Evolutionary conservation across 2,113 vertebrate species (phyloP).

Genomic region (Crocuta crocuta): DNA sequence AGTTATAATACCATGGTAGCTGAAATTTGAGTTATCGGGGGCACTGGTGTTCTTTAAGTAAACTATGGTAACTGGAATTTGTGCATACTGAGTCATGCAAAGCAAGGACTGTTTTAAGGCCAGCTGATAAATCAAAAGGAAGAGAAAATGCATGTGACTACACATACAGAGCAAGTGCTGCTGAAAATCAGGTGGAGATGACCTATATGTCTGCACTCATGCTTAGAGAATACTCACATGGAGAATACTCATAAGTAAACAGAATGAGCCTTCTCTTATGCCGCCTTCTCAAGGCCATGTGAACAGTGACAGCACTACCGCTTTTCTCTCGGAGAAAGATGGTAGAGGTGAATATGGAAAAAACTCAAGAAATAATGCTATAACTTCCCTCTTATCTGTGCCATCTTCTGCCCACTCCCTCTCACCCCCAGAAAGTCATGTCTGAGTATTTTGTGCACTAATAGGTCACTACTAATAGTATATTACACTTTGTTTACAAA

Average conservation of each 20-base stretch:
- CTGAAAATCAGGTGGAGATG: not conserved
- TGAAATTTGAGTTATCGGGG: not conserved
- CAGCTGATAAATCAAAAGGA: not conserved
- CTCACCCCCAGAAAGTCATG: not conserved
- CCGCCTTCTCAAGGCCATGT: not conserved
- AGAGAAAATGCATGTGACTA: not conserved
- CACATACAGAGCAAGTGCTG: not conserved
- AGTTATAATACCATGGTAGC: not conserved
- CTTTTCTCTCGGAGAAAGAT: slow-evolving; percentile 4
- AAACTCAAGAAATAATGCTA: not conserved
- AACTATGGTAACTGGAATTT: not conserved
- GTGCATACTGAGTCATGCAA: not conserved
- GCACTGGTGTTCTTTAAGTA: not conserved
- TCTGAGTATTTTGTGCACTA: not conserved
- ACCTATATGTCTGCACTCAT: not conserved
- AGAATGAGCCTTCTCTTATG: not conserved
- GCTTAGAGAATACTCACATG: not conserved
- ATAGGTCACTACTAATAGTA: not conserved
- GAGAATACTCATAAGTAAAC: not conserved
- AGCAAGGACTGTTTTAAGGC: not conserved
- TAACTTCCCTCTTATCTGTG: not conserved
- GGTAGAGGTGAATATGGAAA: not conserved
- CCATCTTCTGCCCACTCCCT: not conserved
- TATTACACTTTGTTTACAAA: not conserved
- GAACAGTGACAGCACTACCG: not conserved